Evolutionary conservation across 2,113 vertebrate genomes (phyloP), one percentile per base, ranked within the genome.

Genomic region (Aplodontia rufa): DNA sequence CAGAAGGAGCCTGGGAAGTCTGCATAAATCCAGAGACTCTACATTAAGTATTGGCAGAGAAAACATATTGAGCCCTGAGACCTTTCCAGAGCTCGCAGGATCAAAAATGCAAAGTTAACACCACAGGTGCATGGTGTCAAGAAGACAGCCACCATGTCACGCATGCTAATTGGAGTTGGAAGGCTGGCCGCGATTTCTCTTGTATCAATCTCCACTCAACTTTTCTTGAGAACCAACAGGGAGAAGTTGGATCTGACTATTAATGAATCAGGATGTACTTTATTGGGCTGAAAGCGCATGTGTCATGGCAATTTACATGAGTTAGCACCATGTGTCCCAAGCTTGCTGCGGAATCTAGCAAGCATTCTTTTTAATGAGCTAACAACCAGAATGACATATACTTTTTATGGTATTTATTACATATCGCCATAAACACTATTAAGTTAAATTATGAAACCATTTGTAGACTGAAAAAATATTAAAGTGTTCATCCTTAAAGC

Each of bases 301-400:
- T 95, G 24, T 97, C 76, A 97, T 49, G 94, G 30, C 16, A 97
- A 96, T 98, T 98, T 98, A 76, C 94, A 98, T 97, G 87, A 96
- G 97, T 97, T 96, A 20, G 58, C 42, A 90, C 79, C 94, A 91
- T 72, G 71, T 96, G 97, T 94, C 14, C 91, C 93, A 97, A 97
- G 89, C 95, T 82, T 97, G 78, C 55, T 82, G 82, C 26, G 96
- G 84, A 96, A 95, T 96, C 80, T 84, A 97, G 92, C 58, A 93
- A 97, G 51, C 28, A 94, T 92, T 97, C 94, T 93, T 97, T 98
- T 98, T 97, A 97, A 98, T 96, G 91, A 98, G 92, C 94, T 93
- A 80, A 94, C 20, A 90, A 42, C 64, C 93, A 97, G 11, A 93
- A 71, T 28, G 47, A 90, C 68, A 75, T 90, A 91, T 87, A 97